phyloP scores from a whole-genome alignment of 2,797 vertebrate species.

The Esox lucius region DNA sequence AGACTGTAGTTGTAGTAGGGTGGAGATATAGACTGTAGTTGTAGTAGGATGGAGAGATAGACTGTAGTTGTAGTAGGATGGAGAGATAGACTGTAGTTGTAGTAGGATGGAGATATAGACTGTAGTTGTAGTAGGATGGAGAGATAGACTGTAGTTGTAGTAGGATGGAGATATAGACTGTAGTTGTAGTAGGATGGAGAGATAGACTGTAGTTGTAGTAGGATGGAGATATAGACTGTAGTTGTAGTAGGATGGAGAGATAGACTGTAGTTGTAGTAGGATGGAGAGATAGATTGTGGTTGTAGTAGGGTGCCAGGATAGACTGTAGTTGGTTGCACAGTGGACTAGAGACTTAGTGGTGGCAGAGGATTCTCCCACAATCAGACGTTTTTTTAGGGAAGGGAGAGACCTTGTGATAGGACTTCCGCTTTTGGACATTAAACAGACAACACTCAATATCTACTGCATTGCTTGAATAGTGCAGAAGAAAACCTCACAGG shows the following conservation, averaged over 20 bases:
- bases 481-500: too few species aligned
- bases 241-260: neutral
- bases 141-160: slow-evolving; percentile 11
- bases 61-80: neutral
- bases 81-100: slow-evolving; percentile 12
- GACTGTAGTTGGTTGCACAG: neutral
- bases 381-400: too few species aligned
- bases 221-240: neutral
- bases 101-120: slow-evolving; percentile 26
- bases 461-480: too few species aligned
- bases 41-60: neutral
- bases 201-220: neutral
- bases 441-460: too few species aligned
- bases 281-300: slow-evolving; percentile 8
- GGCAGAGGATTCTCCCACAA: neutral
- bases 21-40: slow-evolving; percentile 27
- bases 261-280: too few species aligned
- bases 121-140: neutral
- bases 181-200: neutral
- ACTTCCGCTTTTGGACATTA: too few species aligned
- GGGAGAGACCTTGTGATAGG: too few species aligned
- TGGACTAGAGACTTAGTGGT: slow-evolving; percentile 4
- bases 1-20: slow-evolving; percentile 14
- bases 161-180: slow-evolving; percentile 9
- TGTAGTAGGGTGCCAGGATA: slow-evolving; percentile 5